Base-by-base conservation (phyloP, 2,888 invertebrate genomes). In the Stegana nigrithorax region DNA sequence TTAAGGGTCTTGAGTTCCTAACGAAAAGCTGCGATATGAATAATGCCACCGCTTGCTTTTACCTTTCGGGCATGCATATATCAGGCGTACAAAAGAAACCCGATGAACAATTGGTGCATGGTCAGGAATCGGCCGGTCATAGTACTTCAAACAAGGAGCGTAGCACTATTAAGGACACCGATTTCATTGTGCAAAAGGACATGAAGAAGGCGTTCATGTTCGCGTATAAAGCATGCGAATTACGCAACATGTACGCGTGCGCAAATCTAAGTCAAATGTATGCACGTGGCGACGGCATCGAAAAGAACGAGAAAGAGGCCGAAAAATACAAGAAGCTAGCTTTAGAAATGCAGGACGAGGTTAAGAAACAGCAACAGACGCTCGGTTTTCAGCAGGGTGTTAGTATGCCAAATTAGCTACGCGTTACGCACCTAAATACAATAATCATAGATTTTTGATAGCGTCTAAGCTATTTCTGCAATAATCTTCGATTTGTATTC, bases 261-360 rank as follows among this genome's bases (percentile, higher is more conserved):
- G 92, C 92, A 0, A 97, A 97, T 87, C 87, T 97, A 1, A 92
- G 95, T 79, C 90, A 93, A 83, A 95, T 96, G 93, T 93, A 94
- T 82, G 88, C 88, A 29, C 90, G 90, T 81, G 96, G 96, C 12
- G 94, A 96, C 67, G 96, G 96, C 1, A 92, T 91, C 0, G 90
- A 90, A 59, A 90, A 93, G 81, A 90, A 93, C 84, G 80, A 86
- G 55, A 89, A 90, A 61, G 87, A 93, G 78, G 91, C 94, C 0
- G 90, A 92, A 62, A 88, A 89, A 68, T 96, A 90, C 81, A 92
- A 91, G 81, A 87, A 90, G 67, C 87, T 90, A 66, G 94, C 94
- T 0, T 73, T 90, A 45, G 91, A 91, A 59, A 86, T 94, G 81
- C 90, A 93, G 73, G 89, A 90, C 17, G 91, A 93, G 70, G 78